These are phyloP conservation scores for Nebria salina DNA, from an alignment of 2,888 invertebrate genomes.

Conservation along the genomic window DNA sequence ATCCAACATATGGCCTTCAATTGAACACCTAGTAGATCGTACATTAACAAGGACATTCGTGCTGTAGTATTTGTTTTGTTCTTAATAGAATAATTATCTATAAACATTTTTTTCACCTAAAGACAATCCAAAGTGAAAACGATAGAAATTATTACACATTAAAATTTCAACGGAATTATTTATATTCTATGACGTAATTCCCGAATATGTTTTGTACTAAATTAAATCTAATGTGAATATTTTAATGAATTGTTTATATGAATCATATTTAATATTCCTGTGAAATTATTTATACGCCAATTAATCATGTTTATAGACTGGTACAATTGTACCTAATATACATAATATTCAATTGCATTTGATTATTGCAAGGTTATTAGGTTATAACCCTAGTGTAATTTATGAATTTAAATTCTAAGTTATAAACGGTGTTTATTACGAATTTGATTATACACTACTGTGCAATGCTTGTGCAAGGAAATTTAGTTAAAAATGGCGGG, in stretches of 20 bases:
- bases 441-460: not conserved
- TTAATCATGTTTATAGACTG: not conserved
- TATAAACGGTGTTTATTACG: not conserved
- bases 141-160: no score
- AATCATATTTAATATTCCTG: not conserved
- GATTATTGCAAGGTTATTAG: not conserved
- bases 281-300: not conserved
- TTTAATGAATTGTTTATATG: no score
- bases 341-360: constrained; percentile 1
- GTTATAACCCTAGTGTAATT: not conserved
- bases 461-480: no score
- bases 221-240: no score
- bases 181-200: no score
- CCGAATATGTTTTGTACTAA: no score
- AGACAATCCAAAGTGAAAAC: not conserved
- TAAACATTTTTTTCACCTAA: not conserved
- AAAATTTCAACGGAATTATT: no score
- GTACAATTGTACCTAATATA: not conserved
- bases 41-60: constrained; percentile 15
- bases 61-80: not conserved
- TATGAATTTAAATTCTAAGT: not conserved
- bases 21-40: not conserved
- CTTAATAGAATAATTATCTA: not conserved
- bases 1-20: constrained; percentile 6
- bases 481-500: no score